Percentiles rank a stretch among this genome's conserved stretches.
These are phyloP conservation scores for Muschampia staudingeri DNA, from an alignment of 2,888 invertebrate species.

Conservation along the genomic window DNA sequence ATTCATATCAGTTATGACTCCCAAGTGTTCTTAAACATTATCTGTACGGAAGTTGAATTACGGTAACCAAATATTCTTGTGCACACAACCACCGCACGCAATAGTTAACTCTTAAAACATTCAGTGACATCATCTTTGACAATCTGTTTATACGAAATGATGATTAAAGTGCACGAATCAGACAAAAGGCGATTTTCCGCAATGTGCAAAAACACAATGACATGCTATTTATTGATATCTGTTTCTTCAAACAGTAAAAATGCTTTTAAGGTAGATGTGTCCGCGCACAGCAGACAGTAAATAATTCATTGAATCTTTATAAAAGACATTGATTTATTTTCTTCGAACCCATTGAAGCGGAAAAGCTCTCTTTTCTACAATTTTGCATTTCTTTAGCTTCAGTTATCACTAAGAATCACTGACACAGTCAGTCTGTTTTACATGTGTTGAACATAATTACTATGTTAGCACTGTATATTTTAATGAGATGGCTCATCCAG, in stretches of 20 bases:
- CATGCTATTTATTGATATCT: conserved; percentile 17
- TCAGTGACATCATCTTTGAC: conserved; percentile 33
- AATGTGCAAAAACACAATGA: neutral
- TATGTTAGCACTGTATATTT: conserved; percentile 51
- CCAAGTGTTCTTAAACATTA: conserved; percentile 77
- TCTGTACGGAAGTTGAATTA: conserved; percentile 85
- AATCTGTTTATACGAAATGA: conserved; percentile 8
- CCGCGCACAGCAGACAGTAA: conserved; percentile 23
- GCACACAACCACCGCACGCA: conserved; percentile 70
- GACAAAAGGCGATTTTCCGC: neutral
- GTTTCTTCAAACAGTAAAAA: conserved; percentile 2
- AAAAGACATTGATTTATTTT: conserved; percentile 47
- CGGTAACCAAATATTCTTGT: conserved; percentile 83
- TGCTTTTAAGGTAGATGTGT: neutral
- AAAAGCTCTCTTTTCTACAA: conserved; percentile 44
- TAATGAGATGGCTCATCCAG: conserved; percentile 43
- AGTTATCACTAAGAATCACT: conserved; percentile 36
- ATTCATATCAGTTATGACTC: conserved; percentile 77
- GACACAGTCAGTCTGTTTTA: conserved; percentile 34
- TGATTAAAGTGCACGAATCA: neutral
- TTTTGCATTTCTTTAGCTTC: conserved; percentile 48
- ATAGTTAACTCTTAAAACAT: conserved; percentile 31
- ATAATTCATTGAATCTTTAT: conserved; percentile 38
- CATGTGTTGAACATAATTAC: conserved; percentile 50
- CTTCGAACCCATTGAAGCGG: conserved; percentile 36